phyloP scores from a whole-genome alignment of 2,797 vertebrate genomes.

The Ibycter americanus region DNA sequence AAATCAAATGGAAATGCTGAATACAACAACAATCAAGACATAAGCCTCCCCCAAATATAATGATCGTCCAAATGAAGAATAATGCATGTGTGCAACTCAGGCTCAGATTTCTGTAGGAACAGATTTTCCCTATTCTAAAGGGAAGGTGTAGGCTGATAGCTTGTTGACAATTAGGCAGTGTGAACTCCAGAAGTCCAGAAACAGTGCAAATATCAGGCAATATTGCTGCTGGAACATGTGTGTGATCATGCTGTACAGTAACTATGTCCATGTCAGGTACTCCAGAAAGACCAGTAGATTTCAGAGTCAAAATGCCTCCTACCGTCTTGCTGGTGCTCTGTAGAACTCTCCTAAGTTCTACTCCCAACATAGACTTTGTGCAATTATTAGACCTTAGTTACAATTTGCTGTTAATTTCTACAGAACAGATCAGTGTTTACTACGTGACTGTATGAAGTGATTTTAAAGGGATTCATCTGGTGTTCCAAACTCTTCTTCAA shows the following conservation, averaged over 20 bases:
- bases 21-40: neutral
- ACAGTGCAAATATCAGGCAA: neutral
- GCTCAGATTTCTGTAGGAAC: neutral
- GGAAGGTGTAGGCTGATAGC: neutral
- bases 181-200: neutral
- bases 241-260: neutral
- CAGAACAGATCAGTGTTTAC: neutral
- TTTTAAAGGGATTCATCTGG: neutral
- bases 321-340: neutral
- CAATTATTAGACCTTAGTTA: neutral
- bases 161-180: neutral
- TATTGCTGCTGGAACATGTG: accelerated
- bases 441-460: accelerated
- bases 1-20: neutral
- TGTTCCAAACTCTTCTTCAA: neutral
- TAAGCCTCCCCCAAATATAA: neutral
- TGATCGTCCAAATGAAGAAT: neutral
- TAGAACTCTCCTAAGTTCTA: neutral
- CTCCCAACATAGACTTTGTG: neutral
- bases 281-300: neutral
- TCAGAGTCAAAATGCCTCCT: neutral
- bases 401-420: neutral
- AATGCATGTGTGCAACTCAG: neutral
- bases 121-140: neutral
- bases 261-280: neutral